phyloP scores from a whole-genome alignment of 2,113 vertebrate genomes.

The Festucalex cinctus region DNA sequence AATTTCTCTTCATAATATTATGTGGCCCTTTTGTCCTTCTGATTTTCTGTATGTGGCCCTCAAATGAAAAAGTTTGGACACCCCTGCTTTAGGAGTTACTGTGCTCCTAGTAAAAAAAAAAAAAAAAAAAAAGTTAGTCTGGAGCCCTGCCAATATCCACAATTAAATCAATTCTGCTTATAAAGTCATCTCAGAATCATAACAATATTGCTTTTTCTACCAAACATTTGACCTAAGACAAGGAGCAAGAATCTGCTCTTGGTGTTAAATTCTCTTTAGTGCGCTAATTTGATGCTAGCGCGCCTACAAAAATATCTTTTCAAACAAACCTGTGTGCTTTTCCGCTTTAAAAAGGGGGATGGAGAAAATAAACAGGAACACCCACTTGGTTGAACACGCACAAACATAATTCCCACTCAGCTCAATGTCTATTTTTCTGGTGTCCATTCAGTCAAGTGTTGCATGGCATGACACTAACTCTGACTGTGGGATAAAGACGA shows the following conservation, averaged over 20 bases:
- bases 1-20: too few relatives aligned
- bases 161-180: too few relatives aligned
- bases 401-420: neutral
- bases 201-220: neutral
- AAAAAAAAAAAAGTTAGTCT: too few relatives aligned
- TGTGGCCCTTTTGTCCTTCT: too few relatives aligned
- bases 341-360: neutral
- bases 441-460: neutral
- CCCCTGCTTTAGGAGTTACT: too few relatives aligned
- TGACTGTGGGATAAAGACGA: neutral
- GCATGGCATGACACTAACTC: neutral
- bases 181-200: neutral
- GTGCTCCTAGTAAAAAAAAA: too few relatives aligned
- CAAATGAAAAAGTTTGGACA: too few relatives aligned
- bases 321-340: neutral
- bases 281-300: neutral
- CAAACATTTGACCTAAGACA: conserved; percentile 9
- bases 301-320: conserved; percentile 28
- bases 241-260: neutral
- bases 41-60: too few relatives aligned
- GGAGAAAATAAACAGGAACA: neutral
- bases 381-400: neutral
- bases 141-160: too few relatives aligned
- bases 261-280: neutral
- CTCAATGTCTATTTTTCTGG: neutral